Evolutionary conservation across 2,797 vertebrate genomes (phyloP), one percentile per base, ranked within the genome.

Genomic region (Enteromius mattozi): DNA sequence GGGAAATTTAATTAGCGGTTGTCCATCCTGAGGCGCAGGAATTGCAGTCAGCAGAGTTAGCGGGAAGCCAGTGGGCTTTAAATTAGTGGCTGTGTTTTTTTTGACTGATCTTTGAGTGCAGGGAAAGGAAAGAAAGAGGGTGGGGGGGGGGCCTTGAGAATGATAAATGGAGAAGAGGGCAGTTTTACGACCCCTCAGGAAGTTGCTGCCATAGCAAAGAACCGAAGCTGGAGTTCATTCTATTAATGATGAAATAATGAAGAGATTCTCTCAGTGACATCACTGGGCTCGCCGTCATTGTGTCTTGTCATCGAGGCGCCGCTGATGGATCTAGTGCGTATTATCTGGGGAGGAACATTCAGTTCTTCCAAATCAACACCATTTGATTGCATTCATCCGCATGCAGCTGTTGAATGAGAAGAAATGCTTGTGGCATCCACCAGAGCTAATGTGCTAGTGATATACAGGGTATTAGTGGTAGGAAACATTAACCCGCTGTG

Each of bases 1-100:
- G 92, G 93, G 92, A 93, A 93, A 94, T 94, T 94, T 90, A 94
- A 95, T 95, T 94, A 94, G 93, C 68, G 79, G 88, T 90, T 90
- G 91, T 93, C 92, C 89, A 35, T 90, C 91, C 87, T 88, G 16
- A 78, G 89, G 87, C 77, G 80, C 84, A 2, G 84, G 21, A 82
- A 86, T 90, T 88, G 88, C 90, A 90, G 89, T 91, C 86, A 27
- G 86, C 88, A 87, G 89, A 89, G 75, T 59, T 66, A 75, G 47
- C 33, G 71, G 81, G 86, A 72, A 75, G 82, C 49, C 14, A 7
- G 70, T 80, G 70, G 40, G 81, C 70, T 76, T 63, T 74, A 80
- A 79, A 80, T 82, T 79, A 83, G 63, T 77, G 78, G 51, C 71
- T 81, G 71, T 1, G 6, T 83, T 68, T 69, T 74, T 69, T 77